phyloP scores from a whole-genome alignment of 1,140 invertebrate species.

The Rhopalosiphum padi region DNA sequence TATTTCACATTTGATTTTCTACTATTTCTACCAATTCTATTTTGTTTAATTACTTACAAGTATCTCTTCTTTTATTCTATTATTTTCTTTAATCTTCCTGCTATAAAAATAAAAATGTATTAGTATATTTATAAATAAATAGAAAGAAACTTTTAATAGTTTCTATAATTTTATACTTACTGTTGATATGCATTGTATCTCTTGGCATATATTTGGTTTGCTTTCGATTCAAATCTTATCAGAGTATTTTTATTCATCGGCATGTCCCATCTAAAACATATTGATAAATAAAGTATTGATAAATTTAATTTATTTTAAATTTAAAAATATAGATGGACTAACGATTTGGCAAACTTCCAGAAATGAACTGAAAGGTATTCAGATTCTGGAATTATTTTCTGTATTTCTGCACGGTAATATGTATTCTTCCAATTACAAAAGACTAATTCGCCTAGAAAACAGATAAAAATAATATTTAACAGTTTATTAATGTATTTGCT shows the following conservation, averaged over 20 bases:
- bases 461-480: not conserved
- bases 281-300: not conserved
- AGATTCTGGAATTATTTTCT: not conserved
- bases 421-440: not conserved
- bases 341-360: not conserved
- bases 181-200: not conserved
- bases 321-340: not conserved
- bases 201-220: not conserved
- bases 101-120: not conserved
- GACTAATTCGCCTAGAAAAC: not conserved
- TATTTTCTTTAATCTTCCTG: not conserved
- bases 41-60: not conserved
- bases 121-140: not conserved
- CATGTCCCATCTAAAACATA: not conserved
- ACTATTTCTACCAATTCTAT: not conserved
- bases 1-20: not conserved
- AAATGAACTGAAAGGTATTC: not conserved
- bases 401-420: not conserved
- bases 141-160: not conserved
- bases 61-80: not conserved
- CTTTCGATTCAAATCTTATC: not conserved
- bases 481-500: not conserved
- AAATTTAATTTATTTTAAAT: not conserved
- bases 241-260: not conserved
- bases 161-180: not conserved